Conservation (phyloP, 1,140 invertebrate genomes). For the Drosophila ficusphila region DNA sequence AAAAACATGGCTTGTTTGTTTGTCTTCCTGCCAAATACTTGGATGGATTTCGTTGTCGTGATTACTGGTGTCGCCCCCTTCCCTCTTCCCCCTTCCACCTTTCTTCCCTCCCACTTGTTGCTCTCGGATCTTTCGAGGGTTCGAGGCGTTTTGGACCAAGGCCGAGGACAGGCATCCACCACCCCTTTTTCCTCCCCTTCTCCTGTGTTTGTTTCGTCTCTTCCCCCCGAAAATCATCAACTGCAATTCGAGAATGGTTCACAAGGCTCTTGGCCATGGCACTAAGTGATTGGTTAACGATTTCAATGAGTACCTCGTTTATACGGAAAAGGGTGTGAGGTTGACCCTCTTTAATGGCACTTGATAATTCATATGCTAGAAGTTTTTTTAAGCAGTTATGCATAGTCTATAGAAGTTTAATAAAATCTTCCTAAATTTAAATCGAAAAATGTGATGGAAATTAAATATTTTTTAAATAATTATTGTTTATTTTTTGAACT, state of each 20-base stretch:
- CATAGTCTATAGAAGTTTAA: no score
- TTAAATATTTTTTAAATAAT: no score
- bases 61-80: background rate
- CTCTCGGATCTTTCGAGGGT: conserved; percentile 4
- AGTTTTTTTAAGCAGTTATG: background rate
- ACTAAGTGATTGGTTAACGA: conserved; percentile 27
- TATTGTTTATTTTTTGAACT: no score
- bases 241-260: conserved; percentile 56
- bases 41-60: background rate
- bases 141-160: conserved; percentile 28
- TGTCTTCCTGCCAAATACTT: background rate
- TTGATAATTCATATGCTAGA: no score
- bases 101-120: conserved; percentile 32
- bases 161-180: conserved; percentile 37
- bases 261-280: conserved; percentile 37
- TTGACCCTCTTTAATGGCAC: no score
- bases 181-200: background rate
- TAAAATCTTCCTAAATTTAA: no score
- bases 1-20: background rate
- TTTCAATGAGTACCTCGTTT: conserved; percentile 11
- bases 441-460: no score
- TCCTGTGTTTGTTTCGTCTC: background rate
- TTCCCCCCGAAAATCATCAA: conserved; percentile 4
- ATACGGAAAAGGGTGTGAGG: conserved; percentile 18
- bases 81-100: no score